Evolutionary conservation across 2,113 vertebrate species (phyloP), one percentile per base, ranked within the genome.

Genomic region (Asarcornis scutulata): DNA sequence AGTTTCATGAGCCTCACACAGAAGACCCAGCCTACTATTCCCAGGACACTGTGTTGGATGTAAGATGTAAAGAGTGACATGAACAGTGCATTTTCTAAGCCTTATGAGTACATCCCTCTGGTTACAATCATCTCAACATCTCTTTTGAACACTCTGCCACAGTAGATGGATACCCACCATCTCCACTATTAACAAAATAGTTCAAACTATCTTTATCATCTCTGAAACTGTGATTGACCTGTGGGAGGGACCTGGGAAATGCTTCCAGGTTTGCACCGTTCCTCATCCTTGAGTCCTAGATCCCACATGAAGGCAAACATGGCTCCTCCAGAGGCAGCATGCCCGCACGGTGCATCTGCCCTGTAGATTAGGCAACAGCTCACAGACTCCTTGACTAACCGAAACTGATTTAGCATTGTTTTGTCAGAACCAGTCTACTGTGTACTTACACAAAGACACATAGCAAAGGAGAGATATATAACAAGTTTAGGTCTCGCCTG

Each of bases 291-390:
- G 9, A 32, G 42, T 29, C 31, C 46, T 59, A 48, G 25, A 21
- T 21, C 11, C 8, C n/a, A 32, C 34, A 17, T 6, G 8, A 59
- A 56, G 38, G 13, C 48, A 55, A 60, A 32, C 0, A 0, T 18
- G 53, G 32, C 44, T 81, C 32, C 21, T 44, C 48, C 17, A 17
- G 18, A 18, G 22, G 3, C 2, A 6, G 40, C 21, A 29, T 26
- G 13, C 16, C 66, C n/a, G 7, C 26, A 42, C n/a, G 22, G 18
- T 17, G n/a, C 56, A 17, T 44, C 75, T 62, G 44, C 36, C 20
- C 44, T 8, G 9, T 20, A 56, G 27, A 9, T 46, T 5, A 53
- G 40, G 17, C 55, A 78, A 7, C 1, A 5, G 7, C 22, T 87
- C 26, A 38, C 46, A 40, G 22, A 32, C 48, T 48, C 40, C 38